phyloP scores from a whole-genome alignment of 1,140 invertebrate genomes.

The Eriocheir sinensis region DNA sequence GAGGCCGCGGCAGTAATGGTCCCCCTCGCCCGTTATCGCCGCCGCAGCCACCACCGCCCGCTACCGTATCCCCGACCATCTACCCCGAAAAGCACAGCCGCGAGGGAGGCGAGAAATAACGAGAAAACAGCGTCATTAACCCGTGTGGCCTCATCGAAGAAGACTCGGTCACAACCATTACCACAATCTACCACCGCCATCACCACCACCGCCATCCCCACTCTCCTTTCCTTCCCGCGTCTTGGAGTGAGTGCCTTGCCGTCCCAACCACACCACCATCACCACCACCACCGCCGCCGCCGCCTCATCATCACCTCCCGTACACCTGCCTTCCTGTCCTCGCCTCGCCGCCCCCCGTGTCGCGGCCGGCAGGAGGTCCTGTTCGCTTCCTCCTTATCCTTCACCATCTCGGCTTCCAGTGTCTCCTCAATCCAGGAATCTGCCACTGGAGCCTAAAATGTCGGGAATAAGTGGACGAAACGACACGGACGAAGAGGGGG shows the following conservation, averaged over 20 bases:
- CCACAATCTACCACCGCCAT: constrained; percentile 13
- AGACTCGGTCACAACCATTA: neutral
- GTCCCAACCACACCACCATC: neutral
- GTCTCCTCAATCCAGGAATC: too few relatives aligned
- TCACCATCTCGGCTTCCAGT: too few relatives aligned
- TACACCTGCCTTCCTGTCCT: neutral
- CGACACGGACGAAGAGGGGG: too few relatives aligned
- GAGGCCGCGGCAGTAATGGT: neutral
- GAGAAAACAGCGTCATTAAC: constrained; percentile 40
- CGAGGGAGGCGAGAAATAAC: constrained; percentile 21
- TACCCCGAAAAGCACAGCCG: neutral
- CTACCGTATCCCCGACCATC: neutral
- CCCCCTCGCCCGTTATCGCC: neutral
- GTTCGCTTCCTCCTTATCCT: too few relatives aligned
- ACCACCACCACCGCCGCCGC: neutral
- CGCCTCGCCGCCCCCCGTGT: too few relatives aligned
- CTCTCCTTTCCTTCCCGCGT: neutral
- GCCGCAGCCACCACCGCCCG: neutral
- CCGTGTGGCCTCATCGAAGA: neutral
- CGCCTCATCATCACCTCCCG: neutral
- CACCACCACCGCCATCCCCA: constrained; percentile 38
- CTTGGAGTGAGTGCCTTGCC: too few relatives aligned
- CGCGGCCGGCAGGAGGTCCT: too few relatives aligned
- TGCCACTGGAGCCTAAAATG: too few relatives aligned
- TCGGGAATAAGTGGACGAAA: too few relatives aligned